Evolutionary conservation across 2,888 invertebrate species (phyloP), one percentile per base, ranked within the genome.

Genomic region (Pterostichus madidus): DNA sequence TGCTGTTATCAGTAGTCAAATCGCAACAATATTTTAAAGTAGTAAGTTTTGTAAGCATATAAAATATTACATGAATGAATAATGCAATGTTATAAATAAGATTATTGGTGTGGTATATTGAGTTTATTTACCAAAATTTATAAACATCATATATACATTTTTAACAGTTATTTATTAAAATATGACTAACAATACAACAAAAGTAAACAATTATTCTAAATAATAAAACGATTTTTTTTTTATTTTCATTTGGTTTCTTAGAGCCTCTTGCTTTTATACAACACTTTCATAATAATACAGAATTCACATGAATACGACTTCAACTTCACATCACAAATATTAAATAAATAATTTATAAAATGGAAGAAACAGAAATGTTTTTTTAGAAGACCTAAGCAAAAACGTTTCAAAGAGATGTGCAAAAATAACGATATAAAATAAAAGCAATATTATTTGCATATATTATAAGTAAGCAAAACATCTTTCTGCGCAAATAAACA

Each of bases 131-230:
- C 24, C 59, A 59, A 59, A 56, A 24, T 24, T 59, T 59, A 59
- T 59, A 59, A 59, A 59, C 59, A 59, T 59, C 59, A 59, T 59
- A 59, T 59, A 59, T 59, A 59, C 59, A 59, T 59, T 59, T 24
- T 59, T 59, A 59, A 17, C 24, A 59, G 59, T 56, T 56, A 10
- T 10, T 59, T 59, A 39, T 39, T 39, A 39, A 39, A 39, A 59
- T 13, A 52, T 24, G 15, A 6, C 24, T 31, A 59, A 31, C 24
- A 59, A 31, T 56, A 56, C 15, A 59, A 59, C 59, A 59, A 59
- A 59, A 17, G 31, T 24, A 13, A 56, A 56, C 24, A 24, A 5
- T 24, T 59, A 31, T 3, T 39, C 10, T 53, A 53, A 7, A 53
- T 53, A 59, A 17, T 24, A 24, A 24, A 24, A 24, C 24, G 24